Base-by-base conservation (phyloP, 2,113 vertebrate genomes). In the Hemicordylus capensis region DNA sequence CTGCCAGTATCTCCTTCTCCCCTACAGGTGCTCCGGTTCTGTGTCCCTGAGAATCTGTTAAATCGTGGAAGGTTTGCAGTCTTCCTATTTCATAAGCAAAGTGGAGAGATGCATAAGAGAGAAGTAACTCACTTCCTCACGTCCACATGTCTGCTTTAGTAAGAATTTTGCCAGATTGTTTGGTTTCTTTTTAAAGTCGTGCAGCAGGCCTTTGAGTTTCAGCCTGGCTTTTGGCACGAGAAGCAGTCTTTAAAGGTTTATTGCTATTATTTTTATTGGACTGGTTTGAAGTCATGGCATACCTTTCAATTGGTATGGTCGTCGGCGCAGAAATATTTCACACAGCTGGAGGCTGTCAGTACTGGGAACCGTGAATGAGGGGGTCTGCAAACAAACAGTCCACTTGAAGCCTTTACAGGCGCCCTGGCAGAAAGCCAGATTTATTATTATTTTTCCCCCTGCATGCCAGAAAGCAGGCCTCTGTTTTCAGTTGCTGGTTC, bases 231-330 rank as follows among this genome's bases (percentile, higher is more conserved):
- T 83, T 75, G 81, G 58, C 56, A 83, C 14, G 58, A 63, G 58
- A 75, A 75, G 81, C 58, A 48, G 70, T 64, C 56, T 83, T 74
- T 83, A 46, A 83, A 75, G 56, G 44, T 75, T 83, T 83, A 83
- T 75, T 83, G 81, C 75, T 83, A 75, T 83, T 83, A 51, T 75
- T 83, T 83, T 83, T 83, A 83, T 75, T 83, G 58, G 70, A 42
- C 58, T 83, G 58, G 81, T 75, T 83, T 63, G 70, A 83, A 83
- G 70, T 83, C 75, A 83, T 75, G 81, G 81, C 81, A 83, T 83
- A 83, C 44, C 81, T 64, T 83, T 83, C 75, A 83, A 83, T 59
- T 74, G 81, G 81, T 75, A 83, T 11, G 70, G 81, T 51, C n/a
- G n/a, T n/a, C 58, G 72, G 72, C 72, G 75, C 58, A 83, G 72